These are phyloP conservation scores for Eucidaris tribuloides DNA, from an alignment of 35 echinoderm and acorn worm genomes.

Conservation along the genomic window DNA sequence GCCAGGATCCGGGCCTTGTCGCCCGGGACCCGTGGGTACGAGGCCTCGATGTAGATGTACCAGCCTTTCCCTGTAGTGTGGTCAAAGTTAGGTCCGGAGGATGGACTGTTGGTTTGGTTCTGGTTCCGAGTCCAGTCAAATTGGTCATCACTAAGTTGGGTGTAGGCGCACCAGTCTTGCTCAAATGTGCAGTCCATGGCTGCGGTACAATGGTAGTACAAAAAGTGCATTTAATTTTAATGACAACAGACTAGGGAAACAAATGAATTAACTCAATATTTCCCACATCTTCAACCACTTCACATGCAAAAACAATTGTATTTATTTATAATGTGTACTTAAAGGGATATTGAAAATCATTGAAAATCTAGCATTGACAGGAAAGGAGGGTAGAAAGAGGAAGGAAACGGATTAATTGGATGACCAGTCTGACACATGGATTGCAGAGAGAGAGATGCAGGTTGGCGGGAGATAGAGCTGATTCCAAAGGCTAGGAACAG, in stretches of 20 bases:
- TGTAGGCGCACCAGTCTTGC: slow-evolving; percentile 31
- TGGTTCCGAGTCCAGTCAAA: slow-evolving; percentile 69
- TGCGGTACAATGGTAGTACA: background rate
- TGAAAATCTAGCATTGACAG: background rate
- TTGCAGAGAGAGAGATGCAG: too few species aligned
- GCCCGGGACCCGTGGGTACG: background rate
- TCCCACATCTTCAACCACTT: too few species aligned
- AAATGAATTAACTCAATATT: background rate
- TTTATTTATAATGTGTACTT: background rate
- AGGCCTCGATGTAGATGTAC: slow-evolving; percentile 71
- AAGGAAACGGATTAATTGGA: too few species aligned
- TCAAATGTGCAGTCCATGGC: slow-evolving; percentile 78
- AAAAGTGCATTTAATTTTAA: background rate
- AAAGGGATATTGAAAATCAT: background rate
- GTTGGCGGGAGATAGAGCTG: too few species aligned
- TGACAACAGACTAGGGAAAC: background rate
- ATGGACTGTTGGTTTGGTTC: slow-evolving; percentile 9
- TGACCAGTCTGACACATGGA: too few species aligned
- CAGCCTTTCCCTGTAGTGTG: slow-evolving; percentile 22
- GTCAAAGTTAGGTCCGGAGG: slow-evolving; percentile 47
- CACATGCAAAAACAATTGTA: background rate
- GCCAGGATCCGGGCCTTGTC: slow-evolving; percentile 63
- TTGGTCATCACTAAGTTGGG: slow-evolving; percentile 48
- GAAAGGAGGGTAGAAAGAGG: background rate
- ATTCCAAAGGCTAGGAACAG: too few species aligned